A percentile compares a stretch with the other conserved stretches of the same genome.
phyloP scores from a whole-genome alignment of 2,113 vertebrate genomes.

The Atrichornis clamosus region DNA sequence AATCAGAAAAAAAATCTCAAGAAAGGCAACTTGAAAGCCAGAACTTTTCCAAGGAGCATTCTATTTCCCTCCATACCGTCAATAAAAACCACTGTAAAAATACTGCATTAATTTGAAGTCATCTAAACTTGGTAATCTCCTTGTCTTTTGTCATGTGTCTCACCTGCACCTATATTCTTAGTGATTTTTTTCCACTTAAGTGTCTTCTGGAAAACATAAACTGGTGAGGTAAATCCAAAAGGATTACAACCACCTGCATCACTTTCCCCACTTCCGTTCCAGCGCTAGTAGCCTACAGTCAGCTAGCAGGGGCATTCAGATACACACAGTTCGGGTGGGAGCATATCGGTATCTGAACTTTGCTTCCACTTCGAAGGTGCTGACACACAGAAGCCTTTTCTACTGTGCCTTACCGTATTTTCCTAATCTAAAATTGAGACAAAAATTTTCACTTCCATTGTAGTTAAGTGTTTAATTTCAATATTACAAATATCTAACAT shows the following conservation, averaged over 20 bases:
- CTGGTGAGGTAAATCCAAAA: neutral
- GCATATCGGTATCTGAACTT: neutral
- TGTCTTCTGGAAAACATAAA: neutral
- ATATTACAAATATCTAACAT: neutral
- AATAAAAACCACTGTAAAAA: neutral
- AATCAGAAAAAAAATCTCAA: neutral
- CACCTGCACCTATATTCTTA: neutral
- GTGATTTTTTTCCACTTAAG: neutral
- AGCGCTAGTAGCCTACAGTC: neutral
- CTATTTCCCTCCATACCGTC: neutral
- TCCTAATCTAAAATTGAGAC: neutral
- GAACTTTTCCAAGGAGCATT: neutral
- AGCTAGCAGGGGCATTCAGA: fast-evolving
- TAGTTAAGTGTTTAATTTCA: neutral
- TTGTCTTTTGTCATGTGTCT: neutral
- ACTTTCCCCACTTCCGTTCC: neutral
- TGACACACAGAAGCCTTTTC: neutral
- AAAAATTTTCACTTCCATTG: neutral
- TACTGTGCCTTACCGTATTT: neutral
- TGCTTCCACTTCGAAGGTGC: neutral
- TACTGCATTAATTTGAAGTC: neutral
- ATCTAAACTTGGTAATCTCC: neutral
- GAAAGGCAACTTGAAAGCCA: neutral
- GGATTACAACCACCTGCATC: neutral
- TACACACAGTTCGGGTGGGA: neutral